Percentiles rank a stretch among this genome's conserved stretches.
phyloP scores from a whole-genome alignment of 2,888 invertebrate genomes.

The Drosophila diplacantha region DNA sequence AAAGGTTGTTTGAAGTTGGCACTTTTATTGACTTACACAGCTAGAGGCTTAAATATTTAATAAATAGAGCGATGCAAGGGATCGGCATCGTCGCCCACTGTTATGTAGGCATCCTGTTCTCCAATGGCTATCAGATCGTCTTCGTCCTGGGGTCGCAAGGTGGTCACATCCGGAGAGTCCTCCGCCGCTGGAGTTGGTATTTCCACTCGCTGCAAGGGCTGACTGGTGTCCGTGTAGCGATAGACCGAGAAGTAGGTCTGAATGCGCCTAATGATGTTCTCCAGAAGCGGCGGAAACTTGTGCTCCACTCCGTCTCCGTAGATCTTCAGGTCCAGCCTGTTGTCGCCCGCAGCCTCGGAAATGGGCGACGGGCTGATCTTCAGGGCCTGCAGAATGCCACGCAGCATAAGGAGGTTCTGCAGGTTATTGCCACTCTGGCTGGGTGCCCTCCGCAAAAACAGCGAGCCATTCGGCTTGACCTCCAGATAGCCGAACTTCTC shows the following conservation, averaged over 20 bases:
- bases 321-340: slow-evolving; percentile 65
- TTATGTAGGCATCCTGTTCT: slow-evolving; percentile 53
- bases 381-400: slow-evolving; percentile 60
- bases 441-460: slow-evolving; percentile 53
- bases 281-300: slow-evolving; percentile 84
- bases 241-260: slow-evolving; percentile 85
- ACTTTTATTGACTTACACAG: slow-evolving; percentile 36
- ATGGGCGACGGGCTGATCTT: slow-evolving; percentile 21
- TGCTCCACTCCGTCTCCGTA: slow-evolving; percentile 78
- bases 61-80: slow-evolving; percentile 20
- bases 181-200: slow-evolving; percentile 10
- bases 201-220: slow-evolving; percentile 66
- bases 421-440: slow-evolving; percentile 42
- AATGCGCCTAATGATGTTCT: slow-evolving; percentile 83
- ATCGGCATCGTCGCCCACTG: slow-evolving; percentile 52
- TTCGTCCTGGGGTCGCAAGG: slow-evolving; percentile 9
- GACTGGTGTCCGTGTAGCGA: slow-evolving; percentile 80
- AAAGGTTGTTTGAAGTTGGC: slow-evolving; percentile 1
- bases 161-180: slow-evolving; percentile 20
- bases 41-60: slow-evolving; percentile 27
- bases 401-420: slow-evolving; percentile 59
- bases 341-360: slow-evolving; percentile 16
- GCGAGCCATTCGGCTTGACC: slow-evolving; percentile 63
- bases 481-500: slow-evolving; percentile 66
- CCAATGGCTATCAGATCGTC: slow-evolving; percentile 51